Evolutionary conservation across 2,888 invertebrate genomes (phyloP).

Genomic region (Xanthorhoe spadicearia): DNA sequence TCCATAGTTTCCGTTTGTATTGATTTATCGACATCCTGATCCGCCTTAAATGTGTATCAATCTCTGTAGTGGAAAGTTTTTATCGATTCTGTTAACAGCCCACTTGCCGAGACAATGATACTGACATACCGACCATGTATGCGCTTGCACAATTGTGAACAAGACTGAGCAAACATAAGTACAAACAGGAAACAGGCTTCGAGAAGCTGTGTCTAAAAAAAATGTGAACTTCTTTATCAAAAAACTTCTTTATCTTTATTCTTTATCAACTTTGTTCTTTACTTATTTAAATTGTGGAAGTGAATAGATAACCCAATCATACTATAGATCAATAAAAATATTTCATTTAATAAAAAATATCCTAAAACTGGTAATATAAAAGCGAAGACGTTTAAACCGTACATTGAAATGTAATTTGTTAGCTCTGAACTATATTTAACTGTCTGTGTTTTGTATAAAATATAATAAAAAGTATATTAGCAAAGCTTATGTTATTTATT

Average conservation of each 20-base stretch:
- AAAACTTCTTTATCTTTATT: too few species aligned
- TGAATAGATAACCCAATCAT: too few species aligned
- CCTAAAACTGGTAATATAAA: too few species aligned
- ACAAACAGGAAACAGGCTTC: slow-evolving; percentile 14
- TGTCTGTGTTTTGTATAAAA: too few species aligned
- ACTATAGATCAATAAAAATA: too few species aligned
- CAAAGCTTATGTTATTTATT: too few species aligned
- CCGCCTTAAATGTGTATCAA: slow-evolving; percentile 60
- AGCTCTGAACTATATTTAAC: too few species aligned
- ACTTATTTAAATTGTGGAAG: not conserved
- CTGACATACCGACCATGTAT: slow-evolving; percentile 31
- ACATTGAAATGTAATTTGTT: too few species aligned
- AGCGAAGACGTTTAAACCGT: too few species aligned
- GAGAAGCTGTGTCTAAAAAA: not conserved
- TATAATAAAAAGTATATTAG: too few species aligned
- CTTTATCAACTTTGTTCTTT: not conserved
- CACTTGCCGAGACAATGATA: slow-evolving; percentile 60
- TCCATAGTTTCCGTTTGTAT: slow-evolving; percentile 48
- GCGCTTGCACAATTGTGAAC: slow-evolving; percentile 45
- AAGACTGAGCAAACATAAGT: slow-evolving; percentile 20
- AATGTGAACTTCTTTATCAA: not conserved
- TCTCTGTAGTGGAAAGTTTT: slow-evolving; percentile 56
- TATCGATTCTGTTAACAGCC: slow-evolving; percentile 54
- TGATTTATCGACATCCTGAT: slow-evolving; percentile 51
- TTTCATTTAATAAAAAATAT: too few species aligned